Conservation (phyloP, 2,888 invertebrate genomes). For the Metalampra italica region DNA sequence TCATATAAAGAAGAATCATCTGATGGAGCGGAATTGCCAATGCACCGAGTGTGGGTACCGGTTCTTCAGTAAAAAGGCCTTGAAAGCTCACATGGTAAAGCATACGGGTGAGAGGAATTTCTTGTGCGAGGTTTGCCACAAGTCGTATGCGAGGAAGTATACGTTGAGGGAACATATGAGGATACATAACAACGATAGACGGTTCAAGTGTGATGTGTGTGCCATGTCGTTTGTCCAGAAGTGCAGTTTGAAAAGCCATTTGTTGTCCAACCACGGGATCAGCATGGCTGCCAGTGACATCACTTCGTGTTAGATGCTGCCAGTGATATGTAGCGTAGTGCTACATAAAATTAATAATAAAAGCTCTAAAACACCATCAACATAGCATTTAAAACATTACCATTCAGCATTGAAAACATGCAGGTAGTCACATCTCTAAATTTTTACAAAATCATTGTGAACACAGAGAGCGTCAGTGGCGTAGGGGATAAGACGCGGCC, state of each 20-base stretch:
- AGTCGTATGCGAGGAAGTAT: conserved; percentile 60
- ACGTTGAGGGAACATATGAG: conserved; percentile 62
- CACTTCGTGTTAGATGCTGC: conserved; percentile 12
- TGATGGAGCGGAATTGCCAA: conserved; percentile 68
- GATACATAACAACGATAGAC: conserved; percentile 61
- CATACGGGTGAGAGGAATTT: conserved; percentile 63
- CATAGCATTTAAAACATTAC: too few species aligned
- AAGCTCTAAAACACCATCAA: too few species aligned
- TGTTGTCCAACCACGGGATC: conserved; percentile 59
- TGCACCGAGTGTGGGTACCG: conserved; percentile 71
- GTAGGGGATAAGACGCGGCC: too few species aligned
- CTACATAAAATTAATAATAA: too few species aligned
- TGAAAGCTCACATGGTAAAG: conserved; percentile 72
- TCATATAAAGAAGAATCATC: conserved; percentile 64
- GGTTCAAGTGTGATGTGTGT: conserved; percentile 58
- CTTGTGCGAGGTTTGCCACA: conserved; percentile 51
- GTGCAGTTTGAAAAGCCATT: conserved; percentile 60
- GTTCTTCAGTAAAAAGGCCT: conserved; percentile 74
- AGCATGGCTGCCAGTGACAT: conserved; percentile 56
- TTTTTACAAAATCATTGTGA: too few species aligned
- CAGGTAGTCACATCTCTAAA: too few species aligned
- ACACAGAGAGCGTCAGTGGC: too few species aligned
- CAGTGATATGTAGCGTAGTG: too few species aligned
- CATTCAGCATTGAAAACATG: too few species aligned
- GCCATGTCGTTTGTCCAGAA: conserved; percentile 57